Evolutionary conservation across 2,797 vertebrate species (phyloP), one percentile per base, ranked within the genome.

Genomic region (Phalloptychus januarius): DNA sequence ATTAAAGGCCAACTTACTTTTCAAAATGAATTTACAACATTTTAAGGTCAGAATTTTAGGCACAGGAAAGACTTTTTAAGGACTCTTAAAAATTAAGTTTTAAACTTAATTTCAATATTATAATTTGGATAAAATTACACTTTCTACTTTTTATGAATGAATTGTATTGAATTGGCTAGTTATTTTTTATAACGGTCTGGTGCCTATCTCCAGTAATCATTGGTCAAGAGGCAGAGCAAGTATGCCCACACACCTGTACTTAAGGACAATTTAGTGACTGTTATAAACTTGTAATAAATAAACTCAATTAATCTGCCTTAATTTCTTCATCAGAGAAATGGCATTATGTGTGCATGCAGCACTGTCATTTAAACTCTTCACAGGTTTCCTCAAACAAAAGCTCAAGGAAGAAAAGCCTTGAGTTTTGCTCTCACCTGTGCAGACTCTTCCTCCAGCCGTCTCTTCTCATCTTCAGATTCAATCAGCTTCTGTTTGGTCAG

Each of bases 401-500:
- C 28, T 63, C 10, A 67, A 13, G 12, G 23, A 69, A 15, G 16
- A 63, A 25, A 25, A 44, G 63, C 44, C 11, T 65, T 13, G 28
- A 20, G 42, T 0, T 71, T 67, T 45, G 33, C 58, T 83, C 91
- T 87, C 16, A 99, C 98, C 98, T 99, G 97, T 45, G 97, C 97
- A 0, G 98, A 97, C 91, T 99, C 98, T 54, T 98, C 97, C 87
- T 98, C 97, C 75, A 99, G 90, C 73, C 98, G 95, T 44, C 97
- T 96, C 90, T 99, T 99, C 89, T 99, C 98, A 7, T 99, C 98
- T 87, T 99, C 98, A 0, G 98, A 97, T 76, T 99, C 98, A 45
- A 99, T 97, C 89, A 99, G 82, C 87, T 99, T 99, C 94, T 99
- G 98, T 91, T 99, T 99, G 89, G 98, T 99, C 96, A 99, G 97